Percentiles rank a stretch among this genome's conserved stretches.
Evolutionary conservation across 1,140 invertebrate genomes (phyloP).

Genomic region (Calliphora vicina): DNA sequence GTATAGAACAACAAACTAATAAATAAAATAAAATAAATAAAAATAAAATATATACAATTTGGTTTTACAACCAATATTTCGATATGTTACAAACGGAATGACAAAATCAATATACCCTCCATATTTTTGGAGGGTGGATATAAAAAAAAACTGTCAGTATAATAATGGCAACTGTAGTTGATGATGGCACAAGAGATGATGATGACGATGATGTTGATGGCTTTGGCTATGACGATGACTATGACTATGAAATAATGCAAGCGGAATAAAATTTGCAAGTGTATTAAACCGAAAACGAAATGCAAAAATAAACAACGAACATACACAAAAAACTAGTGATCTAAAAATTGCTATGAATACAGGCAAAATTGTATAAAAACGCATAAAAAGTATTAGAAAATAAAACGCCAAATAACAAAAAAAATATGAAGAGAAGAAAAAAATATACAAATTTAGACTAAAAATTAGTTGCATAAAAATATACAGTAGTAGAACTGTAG

Average conservation of each 20-base stretch:
- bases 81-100: too few species aligned
- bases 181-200: background rate
- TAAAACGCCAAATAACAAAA: background rate
- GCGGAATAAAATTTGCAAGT: constrained; percentile 1
- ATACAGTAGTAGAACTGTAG: background rate
- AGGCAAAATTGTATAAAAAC: background rate
- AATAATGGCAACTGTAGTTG: background rate
- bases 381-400: background rate
- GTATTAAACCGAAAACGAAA: background rate
- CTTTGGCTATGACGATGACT: background rate
- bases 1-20: too few species aligned
- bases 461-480: background rate
- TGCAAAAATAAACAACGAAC: background rate
- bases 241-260: constrained; percentile 1
- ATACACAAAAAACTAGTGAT: background rate
- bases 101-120: too few species aligned
- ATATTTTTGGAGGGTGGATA: too few species aligned
- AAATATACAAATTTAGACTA: background rate
- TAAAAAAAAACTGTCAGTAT: too few species aligned
- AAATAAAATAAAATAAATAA: too few species aligned
- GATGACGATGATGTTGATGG: background rate
- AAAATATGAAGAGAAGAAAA: background rate
- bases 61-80: too few species aligned
- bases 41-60: too few species aligned
- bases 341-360: background rate